A percentile compares a stretch with the other conserved stretches of the same genome.
Evolutionary conservation across 2,888 invertebrate genomes (phyloP).

Genomic region (Agrilus biguttatus): DNA sequence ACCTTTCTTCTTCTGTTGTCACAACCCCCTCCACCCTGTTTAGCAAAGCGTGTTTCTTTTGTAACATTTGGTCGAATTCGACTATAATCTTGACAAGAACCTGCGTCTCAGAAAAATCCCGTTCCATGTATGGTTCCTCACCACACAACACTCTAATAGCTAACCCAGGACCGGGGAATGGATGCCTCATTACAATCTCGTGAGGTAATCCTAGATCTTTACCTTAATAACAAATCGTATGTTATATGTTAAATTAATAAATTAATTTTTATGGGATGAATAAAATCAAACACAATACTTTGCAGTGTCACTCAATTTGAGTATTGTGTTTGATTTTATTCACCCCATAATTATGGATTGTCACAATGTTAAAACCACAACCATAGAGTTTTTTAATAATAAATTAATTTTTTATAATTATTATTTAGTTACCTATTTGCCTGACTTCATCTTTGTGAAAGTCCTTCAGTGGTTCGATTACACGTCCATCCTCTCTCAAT

Average conservation of each 20-base stretch:
- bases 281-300: too few species aligned
- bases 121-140: constrained; percentile 85
- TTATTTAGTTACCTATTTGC: constrained; percentile 46
- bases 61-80: constrained; percentile 80
- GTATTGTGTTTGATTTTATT: too few species aligned
- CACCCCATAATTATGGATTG: too few species aligned
- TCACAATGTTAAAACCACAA: too few species aligned
- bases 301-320: too few species aligned
- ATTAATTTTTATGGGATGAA: too few species aligned
- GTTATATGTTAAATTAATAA: too few species aligned
- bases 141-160: constrained; percentile 95
- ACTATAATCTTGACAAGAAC: constrained; percentile 89
- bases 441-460: constrained; percentile 82
- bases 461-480: constrained; percentile 95
- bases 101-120: constrained; percentile 92
- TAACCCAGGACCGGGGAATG: constrained; percentile 96
- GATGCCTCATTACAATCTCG: constrained; percentile 84
- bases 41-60: constrained; percentile 84
- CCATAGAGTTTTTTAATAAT: too few species aligned
- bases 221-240: background rate
- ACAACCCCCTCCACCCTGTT: constrained; percentile 75
- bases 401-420: too few species aligned
- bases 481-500: constrained; percentile 61
- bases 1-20: constrained; percentile 59
- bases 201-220: constrained; percentile 76